Conservation (phyloP, 1,140 invertebrate species). For the Tetramorium simillimum region DNA sequence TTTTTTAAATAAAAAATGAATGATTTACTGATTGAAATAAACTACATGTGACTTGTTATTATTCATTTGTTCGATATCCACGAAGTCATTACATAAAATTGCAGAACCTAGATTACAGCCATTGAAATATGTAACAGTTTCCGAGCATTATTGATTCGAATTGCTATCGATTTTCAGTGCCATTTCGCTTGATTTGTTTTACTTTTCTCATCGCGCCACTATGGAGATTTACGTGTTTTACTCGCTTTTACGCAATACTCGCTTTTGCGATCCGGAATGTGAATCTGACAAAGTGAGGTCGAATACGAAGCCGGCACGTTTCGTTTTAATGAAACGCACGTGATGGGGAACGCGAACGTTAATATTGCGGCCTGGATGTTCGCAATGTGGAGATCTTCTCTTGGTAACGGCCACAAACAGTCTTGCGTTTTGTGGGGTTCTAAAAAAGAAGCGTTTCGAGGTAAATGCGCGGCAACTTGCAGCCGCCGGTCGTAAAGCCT, state of each 20-base stretch:
- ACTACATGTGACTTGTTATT: background rate
- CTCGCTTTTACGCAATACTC: slow-evolving; percentile 12
- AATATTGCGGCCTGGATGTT: slow-evolving; percentile 24
- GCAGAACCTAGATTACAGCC: background rate
- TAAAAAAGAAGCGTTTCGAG: background rate
- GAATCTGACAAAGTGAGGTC: slow-evolving; percentile 8
- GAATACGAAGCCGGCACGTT: slow-evolving; percentile 25
- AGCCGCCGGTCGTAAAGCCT: background rate
- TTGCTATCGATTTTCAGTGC: background rate
- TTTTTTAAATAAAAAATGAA: background rate
- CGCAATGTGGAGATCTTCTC: slow-evolving; percentile 4
- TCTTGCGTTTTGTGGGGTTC: slow-evolving; percentile 16
- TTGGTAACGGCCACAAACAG: slow-evolving; percentile 17
- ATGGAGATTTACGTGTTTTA: slow-evolving; percentile 1
- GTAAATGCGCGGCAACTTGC: slow-evolving; percentile 2
- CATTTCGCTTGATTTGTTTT: background rate
- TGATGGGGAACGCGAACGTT: slow-evolving; percentile 36
- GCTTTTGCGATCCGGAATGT: slow-evolving; percentile 6
- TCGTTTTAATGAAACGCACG: slow-evolving; percentile 66
- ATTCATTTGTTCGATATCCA: background rate
- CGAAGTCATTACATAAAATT: background rate
- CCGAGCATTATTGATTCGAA: background rate
- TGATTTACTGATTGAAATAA: background rate
- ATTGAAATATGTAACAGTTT: background rate
- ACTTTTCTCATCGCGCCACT: background rate